A percentile compares a stretch with the other conserved stretches of the same genome.
Conservation (phyloP, 1,140 invertebrate genomes). For the Goniozus legneri region DNA sequence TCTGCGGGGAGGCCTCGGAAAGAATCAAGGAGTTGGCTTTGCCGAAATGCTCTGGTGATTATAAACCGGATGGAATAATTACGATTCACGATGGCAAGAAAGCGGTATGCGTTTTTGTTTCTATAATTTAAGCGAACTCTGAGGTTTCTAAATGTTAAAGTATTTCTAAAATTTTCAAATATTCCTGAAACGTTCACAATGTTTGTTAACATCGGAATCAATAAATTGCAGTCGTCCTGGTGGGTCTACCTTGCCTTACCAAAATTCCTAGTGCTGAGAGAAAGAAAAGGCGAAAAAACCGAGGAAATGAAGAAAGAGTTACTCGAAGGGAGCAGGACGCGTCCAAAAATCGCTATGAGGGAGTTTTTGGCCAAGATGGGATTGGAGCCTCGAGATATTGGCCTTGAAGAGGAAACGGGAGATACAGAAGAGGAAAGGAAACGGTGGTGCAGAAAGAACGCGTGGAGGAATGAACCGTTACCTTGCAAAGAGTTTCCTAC, state of each 20-base stretch:
- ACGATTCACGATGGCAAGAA: too few species aligned
- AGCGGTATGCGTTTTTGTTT: too few species aligned
- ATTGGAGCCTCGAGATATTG: background rate
- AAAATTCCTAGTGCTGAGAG: slow-evolving; percentile 19
- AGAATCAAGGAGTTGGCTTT: too few species aligned
- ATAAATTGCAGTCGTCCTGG: too few species aligned
- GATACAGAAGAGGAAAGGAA: slow-evolving; percentile 7
- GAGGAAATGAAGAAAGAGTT: slow-evolving; percentile 19
- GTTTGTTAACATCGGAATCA: background rate
- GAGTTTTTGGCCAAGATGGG: background rate
- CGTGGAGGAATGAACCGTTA: slow-evolving; percentile 25
- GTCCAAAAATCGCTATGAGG: slow-evolving; percentile 22
- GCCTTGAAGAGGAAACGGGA: background rate
- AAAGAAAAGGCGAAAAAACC: slow-evolving; percentile 16
- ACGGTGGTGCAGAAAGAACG: slow-evolving; percentile 14
- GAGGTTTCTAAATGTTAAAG: too few species aligned
- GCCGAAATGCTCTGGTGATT: too few species aligned
- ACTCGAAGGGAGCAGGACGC: slow-evolving; percentile 13
- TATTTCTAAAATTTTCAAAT: background rate
- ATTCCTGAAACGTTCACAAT: background rate
- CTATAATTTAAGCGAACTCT: too few species aligned
- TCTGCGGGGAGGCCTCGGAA: too few species aligned
- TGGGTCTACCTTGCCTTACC: slow-evolving; percentile 24
- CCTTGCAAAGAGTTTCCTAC: slow-evolving; percentile 13
- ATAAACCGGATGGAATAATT: too few species aligned